These are phyloP conservation scores for Sebastes elongatus DNA, from an alignment of 2,797 vertebrate species.

Conservation along the genomic window DNA sequence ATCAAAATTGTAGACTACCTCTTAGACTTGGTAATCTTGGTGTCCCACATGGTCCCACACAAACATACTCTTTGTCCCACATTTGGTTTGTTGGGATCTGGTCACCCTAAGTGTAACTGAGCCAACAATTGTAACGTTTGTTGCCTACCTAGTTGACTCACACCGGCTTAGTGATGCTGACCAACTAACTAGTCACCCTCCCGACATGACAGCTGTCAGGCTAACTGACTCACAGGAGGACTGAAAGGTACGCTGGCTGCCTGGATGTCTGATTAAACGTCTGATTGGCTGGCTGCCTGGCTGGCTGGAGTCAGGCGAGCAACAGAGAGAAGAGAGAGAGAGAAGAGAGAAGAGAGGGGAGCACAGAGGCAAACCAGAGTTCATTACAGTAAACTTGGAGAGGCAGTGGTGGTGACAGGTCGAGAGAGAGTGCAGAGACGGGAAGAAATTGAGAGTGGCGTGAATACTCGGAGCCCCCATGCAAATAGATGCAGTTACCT, in stretches of 20 bases:
- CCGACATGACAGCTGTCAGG: slow-evolving; percentile 37
- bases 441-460: slow-evolving; percentile 72
- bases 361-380: slow-evolving; percentile 63
- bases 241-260: slow-evolving; percentile 33
- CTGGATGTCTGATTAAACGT: slow-evolving; percentile 51
- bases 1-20: no score
- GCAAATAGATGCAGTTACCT: slow-evolving; percentile 70
- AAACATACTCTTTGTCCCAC: no score
- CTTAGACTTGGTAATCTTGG: no score
- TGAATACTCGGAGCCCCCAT: slow-evolving; percentile 55
- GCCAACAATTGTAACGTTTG: not conserved
- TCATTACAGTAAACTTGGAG: slow-evolving; percentile 73
- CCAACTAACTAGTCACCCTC: slow-evolving; percentile 19
- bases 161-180: slow-evolving; percentile 19
- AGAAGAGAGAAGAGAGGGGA: not conserved
- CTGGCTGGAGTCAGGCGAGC: slow-evolving; percentile 36
- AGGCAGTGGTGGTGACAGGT: slow-evolving; percentile 71
- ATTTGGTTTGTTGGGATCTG: no score
- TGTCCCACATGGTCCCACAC: no score
- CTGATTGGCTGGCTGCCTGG: slow-evolving; percentile 48
- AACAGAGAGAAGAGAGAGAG: not conserved
- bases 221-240: slow-evolving; percentile 22
- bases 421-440: slow-evolving; percentile 53
- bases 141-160: slow-evolving; percentile 6
- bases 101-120: not conserved